Evolutionary conservation across 2,113 vertebrate species (phyloP), one percentile per base, ranked within the genome.

Genomic region (Nothoprocta perdicaria): DNA sequence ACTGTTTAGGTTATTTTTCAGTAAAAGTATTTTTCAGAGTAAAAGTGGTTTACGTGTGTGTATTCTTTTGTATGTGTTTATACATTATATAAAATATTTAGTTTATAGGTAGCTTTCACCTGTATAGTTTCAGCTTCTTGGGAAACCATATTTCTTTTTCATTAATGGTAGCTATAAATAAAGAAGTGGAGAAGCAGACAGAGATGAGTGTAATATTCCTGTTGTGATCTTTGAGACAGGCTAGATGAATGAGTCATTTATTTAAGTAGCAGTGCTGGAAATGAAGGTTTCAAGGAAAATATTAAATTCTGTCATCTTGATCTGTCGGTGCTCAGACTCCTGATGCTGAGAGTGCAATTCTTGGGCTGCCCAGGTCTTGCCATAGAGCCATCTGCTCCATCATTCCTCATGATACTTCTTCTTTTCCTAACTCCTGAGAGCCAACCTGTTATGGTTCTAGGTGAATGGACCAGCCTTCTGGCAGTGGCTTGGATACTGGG

Each of bases 221-320:
- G 93, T 96, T 96, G 88, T 85, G 92, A 95, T 92, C 88, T 77
- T 86, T 79, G 87, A 95, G 82, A 77, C 53, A 92, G 90, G 71
- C 74, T 27, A 86, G 80, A 89, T 93, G 89, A 75, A 82, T 92
- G 90, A 92, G 55, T 95, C 92, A 93, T 96, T 96, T 96, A 89
- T 96, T 89, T 80, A 95, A 93, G 33, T 57, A 77, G 57, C 69
- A 41, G 72, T 57, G 67, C 71, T 31, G 66, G 52, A 93, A 78
- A 91, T 67, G 77, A 93, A 87, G 50, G 80, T 93, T 96, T 94
- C 85, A 93, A 84, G 63, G 33, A 61, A 75, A 84, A 91, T 84
- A 94, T 73, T 90, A 86, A 90, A 95, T 89, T 81, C 66, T 94
- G 72, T 89, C 85, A 23, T 7, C 76, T 72, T 79, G 75, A 67